Conservation (phyloP, 2,113 vertebrate species). For the Pogona vitticeps region DNA sequence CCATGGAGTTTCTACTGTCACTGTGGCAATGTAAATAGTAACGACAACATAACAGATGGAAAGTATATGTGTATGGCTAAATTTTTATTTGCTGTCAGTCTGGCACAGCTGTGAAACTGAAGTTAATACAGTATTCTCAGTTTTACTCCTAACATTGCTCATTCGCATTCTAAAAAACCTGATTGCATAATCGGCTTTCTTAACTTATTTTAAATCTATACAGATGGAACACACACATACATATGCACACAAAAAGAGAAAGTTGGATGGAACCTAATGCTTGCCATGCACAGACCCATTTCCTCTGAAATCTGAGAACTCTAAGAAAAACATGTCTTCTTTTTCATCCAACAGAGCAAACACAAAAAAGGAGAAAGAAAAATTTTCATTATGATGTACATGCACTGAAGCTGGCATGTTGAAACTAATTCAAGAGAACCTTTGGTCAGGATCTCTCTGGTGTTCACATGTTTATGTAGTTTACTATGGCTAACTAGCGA, state of each 20-base stretch:
- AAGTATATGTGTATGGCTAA: conserved; percentile 43
- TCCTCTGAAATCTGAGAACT: conserved; percentile 31
- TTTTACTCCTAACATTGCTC: conserved; percentile 27
- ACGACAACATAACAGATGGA: conserved; percentile 47
- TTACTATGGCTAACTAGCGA: too few species aligned
- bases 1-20: neutral
- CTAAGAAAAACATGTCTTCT: conserved; percentile 26
- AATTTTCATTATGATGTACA: rapidly evolving
- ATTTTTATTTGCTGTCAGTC: conserved; percentile 41
- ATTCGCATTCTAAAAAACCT: neutral
- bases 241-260: conserved; percentile 15
- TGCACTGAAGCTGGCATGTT: neutral
- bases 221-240: conserved; percentile 10
- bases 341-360: conserved; percentile 25
- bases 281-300: conserved; percentile 30
- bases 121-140: neutral
- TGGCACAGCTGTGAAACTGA: conserved; percentile 52
- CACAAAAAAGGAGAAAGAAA: neutral
- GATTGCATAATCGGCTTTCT: neutral
- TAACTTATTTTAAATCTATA: neutral
- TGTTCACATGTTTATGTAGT: too few species aligned
- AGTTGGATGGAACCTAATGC: conserved; percentile 28
- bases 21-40: conserved; percentile 24
- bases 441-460: too few species aligned
- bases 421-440: conserved; percentile 1